Evolutionary conservation across 2,797 vertebrate genomes (phyloP).

Genomic region (Sternarchorhynchus goeldii): DNA sequence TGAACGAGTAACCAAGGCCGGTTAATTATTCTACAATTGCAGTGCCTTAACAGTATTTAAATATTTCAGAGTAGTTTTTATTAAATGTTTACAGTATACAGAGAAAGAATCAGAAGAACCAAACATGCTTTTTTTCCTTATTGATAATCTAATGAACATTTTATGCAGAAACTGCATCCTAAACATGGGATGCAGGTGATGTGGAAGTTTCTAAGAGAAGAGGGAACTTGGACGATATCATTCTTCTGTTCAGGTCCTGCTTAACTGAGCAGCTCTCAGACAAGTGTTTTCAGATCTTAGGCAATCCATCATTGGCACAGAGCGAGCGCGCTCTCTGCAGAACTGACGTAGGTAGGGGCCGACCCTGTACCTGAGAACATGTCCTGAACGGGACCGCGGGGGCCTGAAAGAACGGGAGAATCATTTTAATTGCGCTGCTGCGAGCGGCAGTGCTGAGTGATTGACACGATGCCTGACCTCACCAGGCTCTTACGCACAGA

Average conservation of each 20-base stretch:
- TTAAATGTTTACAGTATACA: too few species aligned
- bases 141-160: background rate
- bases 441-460: too few species aligned
- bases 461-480: background rate
- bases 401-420: background rate
- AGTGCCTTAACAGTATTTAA: background rate
- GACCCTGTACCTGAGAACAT: background rate
- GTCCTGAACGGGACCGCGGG: background rate
- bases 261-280: conserved; percentile 22
- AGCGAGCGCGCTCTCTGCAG: background rate
- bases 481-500: background rate
- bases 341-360: background rate
- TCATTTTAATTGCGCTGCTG: too few species aligned
- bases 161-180: background rate
- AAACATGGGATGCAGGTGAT: background rate
- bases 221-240: conserved; percentile 3
- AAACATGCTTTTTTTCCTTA: background rate
- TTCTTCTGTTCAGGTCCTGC: conserved; percentile 26
- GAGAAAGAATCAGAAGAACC: too few species aligned
- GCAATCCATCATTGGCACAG: conserved; percentile 11
- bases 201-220: background rate
- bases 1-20: background rate
- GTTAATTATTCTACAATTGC: background rate
- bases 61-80: too few species aligned
- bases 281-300: conserved; percentile 27